A percentile compares a stretch with the other conserved stretches of the same genome.
Conservation (phyloP, 2,113 vertebrate species). For the Brachyistius frenatus region DNA sequence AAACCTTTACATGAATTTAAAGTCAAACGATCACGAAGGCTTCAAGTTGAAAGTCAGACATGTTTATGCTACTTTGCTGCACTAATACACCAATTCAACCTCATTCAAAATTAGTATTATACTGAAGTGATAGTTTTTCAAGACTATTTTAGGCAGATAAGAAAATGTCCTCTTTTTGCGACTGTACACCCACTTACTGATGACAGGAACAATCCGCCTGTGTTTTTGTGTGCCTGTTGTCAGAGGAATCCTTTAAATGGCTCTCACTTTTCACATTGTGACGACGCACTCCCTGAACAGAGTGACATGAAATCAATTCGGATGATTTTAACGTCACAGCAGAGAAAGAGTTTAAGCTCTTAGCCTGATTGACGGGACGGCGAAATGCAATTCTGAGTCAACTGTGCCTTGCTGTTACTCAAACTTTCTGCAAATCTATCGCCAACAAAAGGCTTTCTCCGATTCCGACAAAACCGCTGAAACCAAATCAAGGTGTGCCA, state of each 20-base stretch:
- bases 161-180: neutral
- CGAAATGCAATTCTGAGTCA: no score
- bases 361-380: slow-evolving; percentile 1
- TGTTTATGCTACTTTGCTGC: neutral
- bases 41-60: neutral
- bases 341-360: neutral
- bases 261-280: slow-evolving; percentile 14
- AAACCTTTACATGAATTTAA: neutral
- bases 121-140: slow-evolving; percentile 11
- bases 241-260: neutral
- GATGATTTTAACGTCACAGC: slow-evolving; percentile 13
- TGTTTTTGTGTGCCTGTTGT: neutral
- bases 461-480: slow-evolving; percentile 15
- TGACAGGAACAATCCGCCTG: neutral
- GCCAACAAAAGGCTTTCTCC: neutral
- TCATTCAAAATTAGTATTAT: slow-evolving; percentile 8
- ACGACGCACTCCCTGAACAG: neutral
- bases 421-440: neutral
- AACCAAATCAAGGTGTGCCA: slow-evolving; percentile 16
- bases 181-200: slow-evolving; percentile 3
- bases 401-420: neutral
- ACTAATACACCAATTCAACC: slow-evolving; percentile 1
- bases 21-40: neutral
- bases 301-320: slow-evolving; percentile 30
- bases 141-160: neutral